Conservation (phyloP, 37 sponge, comb jelly and placozoan genomes). For the Haliclona indistincta region DNA sequence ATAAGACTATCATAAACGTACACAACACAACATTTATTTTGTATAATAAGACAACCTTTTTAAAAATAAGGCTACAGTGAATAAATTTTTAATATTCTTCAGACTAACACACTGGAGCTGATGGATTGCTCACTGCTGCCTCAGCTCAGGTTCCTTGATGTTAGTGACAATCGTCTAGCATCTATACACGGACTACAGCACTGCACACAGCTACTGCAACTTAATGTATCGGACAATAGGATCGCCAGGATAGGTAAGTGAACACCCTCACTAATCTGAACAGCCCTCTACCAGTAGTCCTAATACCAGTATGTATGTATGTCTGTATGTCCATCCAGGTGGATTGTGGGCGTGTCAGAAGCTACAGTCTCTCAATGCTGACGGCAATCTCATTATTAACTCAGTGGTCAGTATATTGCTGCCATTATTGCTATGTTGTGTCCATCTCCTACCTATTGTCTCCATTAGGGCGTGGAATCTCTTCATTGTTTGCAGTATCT, state of each 20-base stretch:
- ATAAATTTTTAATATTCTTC: no score
- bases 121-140: conserved; percentile 4
- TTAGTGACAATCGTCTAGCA: conserved; percentile 42
- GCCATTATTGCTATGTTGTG: not conserved
- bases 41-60: no score
- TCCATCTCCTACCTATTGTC: not conserved
- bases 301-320: not conserved
- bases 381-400: conserved; percentile 49
- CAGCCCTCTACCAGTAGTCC: not conserved
- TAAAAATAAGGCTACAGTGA: no score
- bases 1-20: no score
- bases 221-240: conserved; percentile 45
- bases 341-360: conserved; percentile 1
- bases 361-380: conserved; percentile 22
- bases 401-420: conserved; percentile 6
- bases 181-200: conserved; percentile 35
- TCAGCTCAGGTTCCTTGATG: conserved; percentile 34
- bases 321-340: not conserved
- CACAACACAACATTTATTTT: no score
- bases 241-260: conserved; percentile 30
- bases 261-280: not conserved
- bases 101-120: conserved; percentile 45
- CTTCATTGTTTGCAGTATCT: conserved; percentile 22
- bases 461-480: conserved; percentile 39
- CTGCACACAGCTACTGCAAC: conserved; percentile 17